Conservation (phyloP, 1,140 invertebrate genomes). For the Orius laevigatus region DNA sequence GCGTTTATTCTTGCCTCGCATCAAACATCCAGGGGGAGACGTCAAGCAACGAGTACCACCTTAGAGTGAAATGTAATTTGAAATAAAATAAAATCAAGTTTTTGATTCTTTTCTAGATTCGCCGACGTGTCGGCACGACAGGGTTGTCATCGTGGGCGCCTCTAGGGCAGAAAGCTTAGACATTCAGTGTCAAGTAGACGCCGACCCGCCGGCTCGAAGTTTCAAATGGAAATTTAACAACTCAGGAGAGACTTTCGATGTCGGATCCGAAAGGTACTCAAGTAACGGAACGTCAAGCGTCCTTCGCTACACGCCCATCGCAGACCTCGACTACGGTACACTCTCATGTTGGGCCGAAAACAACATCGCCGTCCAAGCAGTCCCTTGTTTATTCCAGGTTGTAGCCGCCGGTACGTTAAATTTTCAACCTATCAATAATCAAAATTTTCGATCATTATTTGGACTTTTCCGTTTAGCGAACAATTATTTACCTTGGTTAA, state of each 20-base stretch:
- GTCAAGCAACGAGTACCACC: slow-evolving; percentile 34
- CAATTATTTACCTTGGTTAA: too few species aligned
- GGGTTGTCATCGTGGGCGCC: slow-evolving; percentile 63
- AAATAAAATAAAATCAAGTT: slow-evolving; percentile 21
- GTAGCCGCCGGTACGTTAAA: slow-evolving; percentile 51
- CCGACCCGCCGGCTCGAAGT: slow-evolving; percentile 63
- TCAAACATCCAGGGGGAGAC: slow-evolving; percentile 39
- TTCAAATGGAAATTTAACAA: slow-evolving; percentile 88
- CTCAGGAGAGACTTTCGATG: slow-evolving; percentile 64
- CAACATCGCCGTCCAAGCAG: slow-evolving; percentile 50
- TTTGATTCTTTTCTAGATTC: slow-evolving; percentile 43
- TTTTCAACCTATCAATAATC: too few species aligned
- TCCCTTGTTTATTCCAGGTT: slow-evolving; percentile 65
- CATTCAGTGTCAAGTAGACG: slow-evolving; percentile 70
- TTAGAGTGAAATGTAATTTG: slow-evolving; percentile 43
- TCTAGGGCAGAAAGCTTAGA: slow-evolving; percentile 65
- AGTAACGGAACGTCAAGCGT: slow-evolving; percentile 32
- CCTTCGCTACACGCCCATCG: slow-evolving; percentile 33
- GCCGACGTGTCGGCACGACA: slow-evolving; percentile 57
- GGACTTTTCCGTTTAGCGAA: too few species aligned
- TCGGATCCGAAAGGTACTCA: slow-evolving; percentile 48
- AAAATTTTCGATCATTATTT: too few species aligned
- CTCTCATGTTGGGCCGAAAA: slow-evolving; percentile 63
- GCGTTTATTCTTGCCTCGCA: slow-evolving; percentile 41
- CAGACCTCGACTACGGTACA: slow-evolving; percentile 51